Percentiles rank a stretch among this genome's conserved stretches.
Evolutionary conservation across 2,888 invertebrate species (phyloP).

Genomic region (Drosophila testacea): DNA sequence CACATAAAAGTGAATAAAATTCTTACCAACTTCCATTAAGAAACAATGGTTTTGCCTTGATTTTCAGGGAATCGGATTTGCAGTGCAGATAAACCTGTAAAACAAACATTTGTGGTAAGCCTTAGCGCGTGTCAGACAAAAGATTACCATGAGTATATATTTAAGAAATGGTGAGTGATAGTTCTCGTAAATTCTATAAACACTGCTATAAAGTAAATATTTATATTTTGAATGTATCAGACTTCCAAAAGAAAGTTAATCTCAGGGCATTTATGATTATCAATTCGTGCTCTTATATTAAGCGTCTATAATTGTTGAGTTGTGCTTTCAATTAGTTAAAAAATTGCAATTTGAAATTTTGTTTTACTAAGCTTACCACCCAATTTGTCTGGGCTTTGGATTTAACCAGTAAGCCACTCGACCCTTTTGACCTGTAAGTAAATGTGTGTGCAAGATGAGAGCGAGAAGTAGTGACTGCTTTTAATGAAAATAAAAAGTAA

Average conservation of each 20-base stretch:
- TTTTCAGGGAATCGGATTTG: background rate
- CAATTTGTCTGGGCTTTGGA: background rate
- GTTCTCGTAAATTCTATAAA: too few relatives aligned
- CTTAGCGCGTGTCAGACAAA: background rate
- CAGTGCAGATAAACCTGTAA: background rate
- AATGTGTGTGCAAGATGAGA: conserved; percentile 9
- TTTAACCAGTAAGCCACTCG: conserved; percentile 10
- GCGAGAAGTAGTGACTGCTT: background rate
- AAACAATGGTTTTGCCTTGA: conserved; percentile 2
- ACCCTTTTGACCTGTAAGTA: conserved; percentile 1
- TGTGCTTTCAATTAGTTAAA: background rate
- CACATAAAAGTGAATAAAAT: background rate
- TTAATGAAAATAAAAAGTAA: conserved; percentile 19
- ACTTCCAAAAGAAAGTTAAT: too few relatives aligned
- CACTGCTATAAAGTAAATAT: too few relatives aligned
- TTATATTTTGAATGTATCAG: too few relatives aligned
- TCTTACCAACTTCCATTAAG: conserved; percentile 1
- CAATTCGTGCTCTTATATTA: too few relatives aligned
- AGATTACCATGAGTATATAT: background rate
- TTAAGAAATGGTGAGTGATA: too few relatives aligned
- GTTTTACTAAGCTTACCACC: conserved; percentile 3
- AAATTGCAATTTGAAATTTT: conserved; percentile 8
- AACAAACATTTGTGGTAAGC: background rate
- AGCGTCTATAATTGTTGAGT: background rate
- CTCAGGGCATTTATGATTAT: too few relatives aligned